Evolutionary conservation across 2,888 invertebrate genomes (phyloP), one percentile per base, ranked within the genome.

Genomic region (Tanypteryx hageni): DNA sequence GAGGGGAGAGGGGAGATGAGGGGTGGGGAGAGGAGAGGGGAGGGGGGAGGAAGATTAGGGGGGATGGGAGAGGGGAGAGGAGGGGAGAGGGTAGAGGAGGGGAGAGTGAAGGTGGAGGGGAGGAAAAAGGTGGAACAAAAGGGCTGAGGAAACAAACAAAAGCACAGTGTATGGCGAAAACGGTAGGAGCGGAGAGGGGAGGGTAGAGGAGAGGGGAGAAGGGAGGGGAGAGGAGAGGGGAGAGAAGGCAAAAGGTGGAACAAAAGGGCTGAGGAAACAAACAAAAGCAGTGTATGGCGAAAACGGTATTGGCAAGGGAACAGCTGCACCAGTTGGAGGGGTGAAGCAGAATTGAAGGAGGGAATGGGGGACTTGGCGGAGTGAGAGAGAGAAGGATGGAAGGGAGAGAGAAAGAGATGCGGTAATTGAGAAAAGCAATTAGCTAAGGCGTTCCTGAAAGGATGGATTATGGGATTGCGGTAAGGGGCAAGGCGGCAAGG

Each of bases 361-460:
- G n/a, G n/a, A n/a, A 11, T 10, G n/a, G 11, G n/a, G 16, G 0
- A 10, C 0, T 18, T 64, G 64, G n/a, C 10, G 18, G n/a, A 64
- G 64, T 16, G 16, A 18, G 64, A 18, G 64, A 16, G 64, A 11
- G 11, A 7, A n/a, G 0, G n/a, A 64, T 11, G 64, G 64, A 64
- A n/a, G 64, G 44, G 18, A 18, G 44, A n/a, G 83, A 13, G 18
- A 8, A 7, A 56, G 83, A 18, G 83, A 56, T 16, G 83, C 89
- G 89, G 89, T 89, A 89, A 89, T 89, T 89, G 64, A 44, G 89
- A 89, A 89, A 89, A 89, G 89, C 89, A 89, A 89, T 89, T 89
- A 89, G 89, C 89, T 56, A 89, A 89, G 89, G 89, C 44, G 89
- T 61, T 64, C 68, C 44, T 64, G 68, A 89, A 89, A 68, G 89